These are phyloP conservation scores for Dryobota labecula DNA, from an alignment of 2,888 invertebrate genomes.

Conservation along the genomic window DNA sequence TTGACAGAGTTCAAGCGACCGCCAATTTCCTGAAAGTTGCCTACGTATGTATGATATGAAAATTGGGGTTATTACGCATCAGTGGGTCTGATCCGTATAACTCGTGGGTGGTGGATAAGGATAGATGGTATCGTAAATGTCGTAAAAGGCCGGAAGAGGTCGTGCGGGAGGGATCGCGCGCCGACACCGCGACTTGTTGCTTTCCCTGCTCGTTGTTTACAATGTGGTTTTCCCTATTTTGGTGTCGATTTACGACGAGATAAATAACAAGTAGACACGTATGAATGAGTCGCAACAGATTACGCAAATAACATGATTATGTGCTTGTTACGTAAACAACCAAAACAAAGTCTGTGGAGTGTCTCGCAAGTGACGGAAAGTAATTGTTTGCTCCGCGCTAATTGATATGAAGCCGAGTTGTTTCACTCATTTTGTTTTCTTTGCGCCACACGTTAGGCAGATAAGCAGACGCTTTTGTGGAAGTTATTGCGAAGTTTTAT, in stretches of 20 bases:
- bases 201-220: conserved; percentile 78
- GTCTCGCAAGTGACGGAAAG: conserved; percentile 57
- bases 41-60: conserved; percentile 49
- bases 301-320: conserved; percentile 61
- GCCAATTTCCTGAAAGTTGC: conserved; percentile 48
- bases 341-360: conserved; percentile 64
- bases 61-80: conserved; percentile 63
- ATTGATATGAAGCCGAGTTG: conserved; percentile 60
- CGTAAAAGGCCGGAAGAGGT: conserved; percentile 78
- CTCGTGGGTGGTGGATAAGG: conserved; percentile 68
- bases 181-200: conserved; percentile 84
- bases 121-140: conserved; percentile 73
- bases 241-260: conserved; percentile 71
- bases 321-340: conserved; percentile 57
- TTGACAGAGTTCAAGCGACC: conserved; percentile 43
- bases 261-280: conserved; percentile 67
- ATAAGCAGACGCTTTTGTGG: conserved; percentile 52
- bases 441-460: conserved; percentile 53
- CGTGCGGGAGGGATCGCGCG: conserved; percentile 69
- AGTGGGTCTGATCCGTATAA: conserved; percentile 59
- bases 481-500: conserved; percentile 60
- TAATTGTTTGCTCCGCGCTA: conserved; percentile 63
- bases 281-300: conserved; percentile 71
- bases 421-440: conserved; percentile 60
- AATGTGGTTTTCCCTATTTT: conserved; percentile 74